Evolutionary conservation across 2,888 invertebrate species (phyloP), one percentile per base, ranked within the genome.

Genomic region (Metopia argyrocephala): DNA sequence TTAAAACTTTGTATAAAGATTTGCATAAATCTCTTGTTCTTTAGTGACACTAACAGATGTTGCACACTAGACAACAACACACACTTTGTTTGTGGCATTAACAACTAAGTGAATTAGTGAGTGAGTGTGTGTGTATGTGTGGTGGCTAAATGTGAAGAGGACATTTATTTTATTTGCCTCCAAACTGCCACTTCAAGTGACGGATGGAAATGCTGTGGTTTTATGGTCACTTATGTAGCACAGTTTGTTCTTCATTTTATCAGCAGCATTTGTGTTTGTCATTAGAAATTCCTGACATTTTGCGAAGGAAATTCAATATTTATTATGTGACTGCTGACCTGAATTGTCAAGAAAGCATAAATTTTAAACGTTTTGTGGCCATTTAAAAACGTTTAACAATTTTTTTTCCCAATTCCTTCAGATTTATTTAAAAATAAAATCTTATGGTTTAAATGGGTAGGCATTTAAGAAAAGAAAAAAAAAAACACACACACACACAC

Each of bases 1-100:
- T 25, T 23, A n/a, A n/a, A n/a, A n/a, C n/a, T n/a, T n/a, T n/a
- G n/a, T 48, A 25, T 54, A 48, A 68, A 74, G 28, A 74, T 74
- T 69, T 79, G 64, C 74, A 79, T 74, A 74, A 74, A 79, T 79
- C 64, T 74, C 64, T 56, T 69, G 56, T 31, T 74, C 23, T 28
- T 4, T 27, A 61, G n/a, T 73, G 73, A 73, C 73, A 50, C 48
- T 23, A 73, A 69, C 78, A 74, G 73, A 78, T 74, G 73, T 74
- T 64, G 62, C 64, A 6, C 23, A 46, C 54, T 38, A 4, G 12
- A 15, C 38, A 31, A 9, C 28, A 62, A 25, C 28, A 38, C 38
- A 38, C 38, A 38, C 15, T 38, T 38, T 15, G 15, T 15, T 38
- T 38, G 38, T 3, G 38, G 38, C 15, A 12, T 12, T 9, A 38